A percentile compares a stretch with the other conserved stretches of the same genome.
phyloP scores from a whole-genome alignment of 1,140 invertebrate genomes.

The Ostrea denselamellosa region DNA sequence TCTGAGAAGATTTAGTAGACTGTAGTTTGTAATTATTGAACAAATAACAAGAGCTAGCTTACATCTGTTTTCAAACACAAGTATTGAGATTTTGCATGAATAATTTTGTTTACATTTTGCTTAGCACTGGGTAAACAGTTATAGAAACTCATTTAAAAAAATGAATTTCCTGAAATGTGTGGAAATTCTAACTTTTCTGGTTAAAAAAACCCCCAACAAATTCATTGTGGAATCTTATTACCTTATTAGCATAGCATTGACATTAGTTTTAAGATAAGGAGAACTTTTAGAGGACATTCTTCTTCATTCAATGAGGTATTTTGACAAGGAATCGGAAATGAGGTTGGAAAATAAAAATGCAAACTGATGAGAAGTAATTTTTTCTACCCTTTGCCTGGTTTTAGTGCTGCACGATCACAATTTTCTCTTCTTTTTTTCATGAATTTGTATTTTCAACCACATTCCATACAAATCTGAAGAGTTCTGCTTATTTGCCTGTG shows the following conservation, averaged over 20 bases:
- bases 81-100: not conserved
- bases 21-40: slow-evolving; percentile 3
- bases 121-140: not conserved
- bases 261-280: slow-evolving; percentile 25
- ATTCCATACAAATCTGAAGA: not conserved
- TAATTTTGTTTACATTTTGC: not conserved
- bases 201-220: not conserved
- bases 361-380: not conserved
- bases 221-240: not conserved
- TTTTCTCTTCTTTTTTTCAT: not conserved
- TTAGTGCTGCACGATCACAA: not conserved
- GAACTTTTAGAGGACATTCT: not conserved
- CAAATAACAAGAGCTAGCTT: slow-evolving; percentile 10
- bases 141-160: not conserved
- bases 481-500: not conserved
- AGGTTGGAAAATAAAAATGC: not conserved
- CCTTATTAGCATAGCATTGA: slow-evolving; percentile 15
- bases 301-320: not conserved
- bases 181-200: not conserved
- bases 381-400: not conserved
- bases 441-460: not conserved
- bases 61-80: not conserved
- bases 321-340: slow-evolving; percentile 21
- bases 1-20: slow-evolving; percentile 3
- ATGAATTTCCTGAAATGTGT: not conserved